Percentiles rank a stretch among this genome's conserved stretches.
phyloP scores from a whole-genome alignment of 2,888 invertebrate species.

The Epirrhoe alternata region DNA sequence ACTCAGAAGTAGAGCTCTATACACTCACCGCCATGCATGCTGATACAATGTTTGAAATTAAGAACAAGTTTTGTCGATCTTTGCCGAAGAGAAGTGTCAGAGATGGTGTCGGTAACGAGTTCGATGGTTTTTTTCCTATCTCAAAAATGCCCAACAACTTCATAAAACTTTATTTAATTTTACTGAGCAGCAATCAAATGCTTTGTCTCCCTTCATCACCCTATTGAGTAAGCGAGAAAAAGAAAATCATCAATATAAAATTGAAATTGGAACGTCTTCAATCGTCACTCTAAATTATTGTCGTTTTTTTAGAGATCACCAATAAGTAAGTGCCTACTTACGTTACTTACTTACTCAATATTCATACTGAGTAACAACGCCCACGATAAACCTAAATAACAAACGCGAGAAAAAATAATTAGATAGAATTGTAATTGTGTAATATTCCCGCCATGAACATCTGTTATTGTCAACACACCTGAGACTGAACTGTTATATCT shows the following conservation, averaged over 20 bases:
- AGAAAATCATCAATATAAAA: neutral
- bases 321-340: neutral
- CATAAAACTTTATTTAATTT: too few species aligned
- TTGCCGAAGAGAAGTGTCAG: too few species aligned
- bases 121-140: too few species aligned
- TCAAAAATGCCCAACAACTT: too few species aligned
- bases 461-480: constrained; percentile 85
- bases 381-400: constrained; percentile 71
- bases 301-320: neutral
- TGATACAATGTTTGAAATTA: too few species aligned
- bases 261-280: neutral
- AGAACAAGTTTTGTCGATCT: too few species aligned
- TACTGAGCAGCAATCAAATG: too few species aligned
- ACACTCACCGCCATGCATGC: too few species aligned
- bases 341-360: constrained; percentile 10
- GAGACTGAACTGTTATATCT: constrained; percentile 59
- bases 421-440: constrained; percentile 83
- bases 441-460: constrained; percentile 78
- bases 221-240: neutral
- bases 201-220: neutral
- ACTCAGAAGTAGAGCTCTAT: too few species aligned
- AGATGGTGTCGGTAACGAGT: too few species aligned
- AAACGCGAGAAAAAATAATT: constrained; percentile 79
- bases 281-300: neutral
- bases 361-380: constrained; percentile 60